A percentile compares a stretch with the other conserved stretches of the same genome.
These are phyloP conservation scores for Xylocopa sonorina DNA, from an alignment of 1,140 invertebrate species.

Conservation along the genomic window DNA sequence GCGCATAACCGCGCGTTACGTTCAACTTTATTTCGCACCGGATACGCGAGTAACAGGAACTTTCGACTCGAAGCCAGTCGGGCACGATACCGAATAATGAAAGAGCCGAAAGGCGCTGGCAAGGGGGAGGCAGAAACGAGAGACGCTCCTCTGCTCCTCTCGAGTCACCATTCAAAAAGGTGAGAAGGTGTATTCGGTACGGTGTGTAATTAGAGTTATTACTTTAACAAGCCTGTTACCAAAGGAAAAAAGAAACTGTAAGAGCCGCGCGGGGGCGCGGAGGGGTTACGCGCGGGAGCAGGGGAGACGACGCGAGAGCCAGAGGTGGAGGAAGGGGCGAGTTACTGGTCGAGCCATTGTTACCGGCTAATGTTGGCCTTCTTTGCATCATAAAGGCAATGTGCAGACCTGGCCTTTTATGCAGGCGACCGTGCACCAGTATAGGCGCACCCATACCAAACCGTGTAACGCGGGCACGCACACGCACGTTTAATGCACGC, in stretches of 20 bases:
- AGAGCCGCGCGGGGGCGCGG: constrained; percentile 8
- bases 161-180: constrained; percentile 69
- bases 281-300: neutral
- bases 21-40: constrained; percentile 52
- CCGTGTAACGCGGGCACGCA: neutral
- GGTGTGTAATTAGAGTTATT: constrained; percentile 75
- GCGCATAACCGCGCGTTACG: constrained; percentile 35
- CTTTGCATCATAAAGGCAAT: constrained; percentile 73
- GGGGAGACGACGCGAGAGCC: too few relatives aligned
- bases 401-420: constrained; percentile 65
- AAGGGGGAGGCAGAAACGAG: constrained; percentile 15
- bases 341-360: constrained; percentile 65
- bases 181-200: constrained; percentile 72
- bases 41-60: constrained; percentile 61
- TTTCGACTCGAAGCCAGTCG: constrained; percentile 46
- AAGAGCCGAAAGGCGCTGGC: neutral
- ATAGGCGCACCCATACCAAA: constrained; percentile 49
- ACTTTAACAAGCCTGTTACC: constrained; percentile 75
- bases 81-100: constrained; percentile 45
- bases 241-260: constrained; percentile 43
- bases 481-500: constrained; percentile 26
- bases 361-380: constrained; percentile 71
- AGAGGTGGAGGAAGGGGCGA: neutral
- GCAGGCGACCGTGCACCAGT: constrained; percentile 53
- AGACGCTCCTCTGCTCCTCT: constrained; percentile 25